Conservation (phyloP, 2,888 invertebrate species). For the Ophioninae sp. region DNA sequence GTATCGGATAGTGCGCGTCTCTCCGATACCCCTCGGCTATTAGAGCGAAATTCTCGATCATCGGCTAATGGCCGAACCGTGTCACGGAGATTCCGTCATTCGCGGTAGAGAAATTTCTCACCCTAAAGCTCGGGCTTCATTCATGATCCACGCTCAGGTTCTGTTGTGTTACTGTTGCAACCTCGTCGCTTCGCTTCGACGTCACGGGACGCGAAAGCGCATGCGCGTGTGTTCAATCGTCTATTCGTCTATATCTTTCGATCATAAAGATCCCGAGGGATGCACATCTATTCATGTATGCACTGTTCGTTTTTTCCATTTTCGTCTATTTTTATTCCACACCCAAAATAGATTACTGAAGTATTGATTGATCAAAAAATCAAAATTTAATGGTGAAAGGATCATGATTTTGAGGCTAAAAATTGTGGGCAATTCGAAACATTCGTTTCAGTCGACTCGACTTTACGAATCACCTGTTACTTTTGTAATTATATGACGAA, state of each 20-base stretch:
- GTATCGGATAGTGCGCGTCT: conserved; percentile 49
- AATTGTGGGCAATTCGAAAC: too few species aligned
- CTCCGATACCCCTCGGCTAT: conserved; percentile 21
- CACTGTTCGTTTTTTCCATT: too few species aligned
- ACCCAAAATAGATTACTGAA: too few species aligned
- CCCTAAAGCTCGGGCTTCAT: conserved; percentile 17
- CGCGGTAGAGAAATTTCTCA: conserved; percentile 62
- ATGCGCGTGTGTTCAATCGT: neutral
- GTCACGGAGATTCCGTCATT: conserved; percentile 72
- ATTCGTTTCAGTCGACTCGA: too few species aligned
- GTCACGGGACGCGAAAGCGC: neutral
- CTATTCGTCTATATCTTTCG: conserved; percentile 17
- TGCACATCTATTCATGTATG: neutral
- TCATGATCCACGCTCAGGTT: conserved; percentile 36
- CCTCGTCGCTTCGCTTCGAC: neutral
- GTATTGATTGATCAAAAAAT: too few species aligned
- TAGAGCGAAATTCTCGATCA: conserved; percentile 57
- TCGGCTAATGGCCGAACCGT: conserved; percentile 73
- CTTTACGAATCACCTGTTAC: too few species aligned
- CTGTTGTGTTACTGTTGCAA: conserved; percentile 20
- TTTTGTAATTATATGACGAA: too few species aligned
- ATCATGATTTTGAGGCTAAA: too few species aligned
- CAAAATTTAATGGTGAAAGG: too few species aligned
- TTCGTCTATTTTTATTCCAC: neutral
- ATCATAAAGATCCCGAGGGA: neutral